A percentile compares a stretch with the other conserved stretches of the same genome.
These are phyloP conservation scores for Pelodiscus sinensis DNA, from an alignment of 2,113 vertebrate species.

Conservation along the genomic window DNA sequence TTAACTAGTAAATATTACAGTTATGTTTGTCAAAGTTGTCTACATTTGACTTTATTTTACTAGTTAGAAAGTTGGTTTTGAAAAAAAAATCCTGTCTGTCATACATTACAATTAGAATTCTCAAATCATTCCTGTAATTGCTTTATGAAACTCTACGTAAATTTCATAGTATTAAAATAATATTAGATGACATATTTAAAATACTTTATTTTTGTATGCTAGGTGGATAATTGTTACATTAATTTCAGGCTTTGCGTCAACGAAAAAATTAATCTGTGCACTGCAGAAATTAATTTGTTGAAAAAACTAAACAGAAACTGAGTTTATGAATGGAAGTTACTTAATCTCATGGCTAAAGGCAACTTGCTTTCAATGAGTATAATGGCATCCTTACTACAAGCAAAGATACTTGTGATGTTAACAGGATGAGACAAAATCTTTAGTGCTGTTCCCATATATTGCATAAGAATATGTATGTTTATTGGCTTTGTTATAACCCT, in stretches of 20 bases:
- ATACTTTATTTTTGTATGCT: not conserved
- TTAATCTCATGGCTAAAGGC: not conserved
- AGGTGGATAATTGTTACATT: not conserved
- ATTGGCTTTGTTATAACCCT: accelerated
- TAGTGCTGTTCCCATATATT: not conserved
- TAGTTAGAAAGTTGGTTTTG: not conserved
- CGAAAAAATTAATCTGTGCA: not conserved
- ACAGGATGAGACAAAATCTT: not conserved
- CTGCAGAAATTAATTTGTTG: not conserved
- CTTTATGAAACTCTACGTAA: not conserved
- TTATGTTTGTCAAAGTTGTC: not conserved
- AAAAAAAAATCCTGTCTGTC: not conserved
- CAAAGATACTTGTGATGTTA: not conserved
- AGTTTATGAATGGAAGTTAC: conserved; percentile 4
- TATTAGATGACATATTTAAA: not conserved
- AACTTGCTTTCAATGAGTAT: not conserved
- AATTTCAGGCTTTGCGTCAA: not conserved
- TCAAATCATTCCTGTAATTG: not conserved
- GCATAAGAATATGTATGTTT: not conserved
- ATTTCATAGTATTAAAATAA: not conserved
- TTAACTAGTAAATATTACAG: not conserved
- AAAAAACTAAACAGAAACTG: not conserved
- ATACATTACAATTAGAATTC: not conserved
- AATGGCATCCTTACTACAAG: not conserved
- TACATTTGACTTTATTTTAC: not conserved